Evolutionary conservation across 1,140 invertebrate species (phyloP).

Genomic region (Drosophila biarmipes): DNA sequence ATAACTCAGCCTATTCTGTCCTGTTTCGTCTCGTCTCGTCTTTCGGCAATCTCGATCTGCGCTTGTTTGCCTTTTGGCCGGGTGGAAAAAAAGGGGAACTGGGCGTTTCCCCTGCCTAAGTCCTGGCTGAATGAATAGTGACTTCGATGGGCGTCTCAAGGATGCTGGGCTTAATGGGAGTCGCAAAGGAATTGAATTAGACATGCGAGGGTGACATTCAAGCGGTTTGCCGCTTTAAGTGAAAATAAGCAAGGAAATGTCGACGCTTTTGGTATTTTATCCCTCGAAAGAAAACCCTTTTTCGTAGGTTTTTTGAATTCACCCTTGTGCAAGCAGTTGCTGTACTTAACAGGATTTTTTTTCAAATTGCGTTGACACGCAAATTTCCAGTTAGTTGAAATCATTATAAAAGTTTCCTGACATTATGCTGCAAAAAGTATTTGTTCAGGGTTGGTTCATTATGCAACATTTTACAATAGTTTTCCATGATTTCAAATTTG

Average conservation of each 20-base stretch:
- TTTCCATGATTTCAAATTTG: too few relatives aligned
- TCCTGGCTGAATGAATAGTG: constrained; percentile 28
- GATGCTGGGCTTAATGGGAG: constrained; percentile 27
- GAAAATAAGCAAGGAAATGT: constrained; percentile 8
- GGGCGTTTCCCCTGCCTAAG: constrained; percentile 20
- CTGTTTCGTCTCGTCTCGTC: constrained; percentile 20
- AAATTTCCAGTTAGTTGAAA: background rate
- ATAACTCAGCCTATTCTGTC: constrained; percentile 51
- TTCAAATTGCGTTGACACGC: background rate
- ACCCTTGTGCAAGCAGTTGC: too few relatives aligned
- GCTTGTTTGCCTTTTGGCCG: constrained; percentile 61
- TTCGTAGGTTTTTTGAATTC: background rate
- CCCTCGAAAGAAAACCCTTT: background rate
- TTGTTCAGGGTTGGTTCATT: too few relatives aligned
- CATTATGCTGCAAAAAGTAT: background rate
- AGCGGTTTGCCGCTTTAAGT: constrained; percentile 13
- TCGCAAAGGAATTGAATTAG: constrained; percentile 43
- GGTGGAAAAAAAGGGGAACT: constrained; percentile 23
- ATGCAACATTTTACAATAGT: too few relatives aligned
- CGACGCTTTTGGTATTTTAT: constrained; percentile 1
- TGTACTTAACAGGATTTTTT: background rate
- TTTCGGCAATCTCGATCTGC: constrained; percentile 34
- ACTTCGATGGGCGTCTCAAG: constrained; percentile 42
- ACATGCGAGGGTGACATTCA: constrained; percentile 26
- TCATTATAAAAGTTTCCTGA: background rate